A percentile compares a stretch with the other conserved stretches of the same genome.
Evolutionary conservation across 1,140 invertebrate genomes (phyloP).

Genomic region (Leptinotarsa undecemlineata): DNA sequence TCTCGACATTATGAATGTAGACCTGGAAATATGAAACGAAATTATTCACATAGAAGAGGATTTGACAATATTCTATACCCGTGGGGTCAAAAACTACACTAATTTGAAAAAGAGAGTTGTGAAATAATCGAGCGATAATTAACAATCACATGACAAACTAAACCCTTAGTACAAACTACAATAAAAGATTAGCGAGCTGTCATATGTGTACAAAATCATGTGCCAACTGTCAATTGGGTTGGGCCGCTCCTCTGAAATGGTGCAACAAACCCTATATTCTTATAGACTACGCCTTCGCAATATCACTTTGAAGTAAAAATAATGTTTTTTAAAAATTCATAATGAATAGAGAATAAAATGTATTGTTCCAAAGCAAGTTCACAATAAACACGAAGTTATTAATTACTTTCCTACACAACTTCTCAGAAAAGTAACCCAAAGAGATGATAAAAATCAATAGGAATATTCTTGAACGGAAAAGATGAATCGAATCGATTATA

Average conservation of each 20-base stretch:
- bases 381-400: neutral
- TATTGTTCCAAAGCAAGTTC: neutral
- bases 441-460: slow-evolving; percentile 5
- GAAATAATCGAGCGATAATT: neutral
- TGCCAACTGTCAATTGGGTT: neutral
- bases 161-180: slow-evolving; percentile 36
- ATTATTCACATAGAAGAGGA: neutral
- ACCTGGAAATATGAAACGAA: neutral
- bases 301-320: neutral
- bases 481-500: neutral
- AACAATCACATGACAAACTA: slow-evolving; percentile 46
- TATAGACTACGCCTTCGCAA: slow-evolving; percentile 41
- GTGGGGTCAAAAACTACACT: neutral
- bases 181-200: slow-evolving; percentile 36
- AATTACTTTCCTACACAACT: neutral
- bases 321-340: neutral
- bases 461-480: neutral
- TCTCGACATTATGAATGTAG: slow-evolving; percentile 55
- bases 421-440: neutral
- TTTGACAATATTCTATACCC: too few species aligned
- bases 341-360: neutral
- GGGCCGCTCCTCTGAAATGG: slow-evolving; percentile 33
- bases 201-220: slow-evolving; percentile 8
- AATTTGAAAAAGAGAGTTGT: neutral
- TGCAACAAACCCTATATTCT: slow-evolving; percentile 27